Conservation (phyloP, 2,113 vertebrate genomes). For the Cichladusa arquata region DNA sequence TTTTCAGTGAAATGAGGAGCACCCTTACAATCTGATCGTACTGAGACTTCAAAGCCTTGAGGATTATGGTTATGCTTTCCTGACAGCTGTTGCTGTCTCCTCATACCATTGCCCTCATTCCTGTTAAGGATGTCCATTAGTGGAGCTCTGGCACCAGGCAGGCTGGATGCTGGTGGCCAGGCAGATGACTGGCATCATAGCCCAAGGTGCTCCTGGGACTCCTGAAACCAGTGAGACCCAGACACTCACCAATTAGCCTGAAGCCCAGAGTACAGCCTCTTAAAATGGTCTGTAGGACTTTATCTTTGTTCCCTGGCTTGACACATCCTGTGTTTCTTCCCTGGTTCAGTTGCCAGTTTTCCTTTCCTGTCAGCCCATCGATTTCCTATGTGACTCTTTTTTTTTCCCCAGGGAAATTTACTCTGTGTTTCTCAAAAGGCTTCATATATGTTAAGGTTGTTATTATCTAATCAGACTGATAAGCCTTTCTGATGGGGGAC, state of each 20-base stretch:
- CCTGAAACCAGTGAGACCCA: not conserved
- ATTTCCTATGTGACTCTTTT: not conserved
- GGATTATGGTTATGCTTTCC: not conserved
- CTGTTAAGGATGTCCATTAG: not conserved
- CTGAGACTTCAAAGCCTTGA: not conserved
- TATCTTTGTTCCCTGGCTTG: not conserved
- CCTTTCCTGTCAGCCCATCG: not conserved
- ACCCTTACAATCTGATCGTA: not conserved
- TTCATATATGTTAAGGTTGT: not conserved
- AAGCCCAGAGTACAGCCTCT: not conserved
- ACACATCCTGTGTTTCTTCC: not conserved
- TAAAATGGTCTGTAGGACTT: not conserved
- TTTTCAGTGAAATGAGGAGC: not conserved
- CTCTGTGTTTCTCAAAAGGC: not conserved
- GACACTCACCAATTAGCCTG: not conserved
- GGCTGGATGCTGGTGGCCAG: not conserved
- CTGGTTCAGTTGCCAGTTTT: not conserved
- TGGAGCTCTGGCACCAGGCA: not conserved
- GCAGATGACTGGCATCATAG: not conserved
- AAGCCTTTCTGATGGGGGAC: not conserved
- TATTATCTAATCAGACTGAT: not conserved
- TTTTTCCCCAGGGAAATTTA: not conserved
- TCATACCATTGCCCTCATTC: not conserved
- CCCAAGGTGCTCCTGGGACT: not conserved
- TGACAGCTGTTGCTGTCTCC: not conserved